Conservation (phyloP, 2,113 vertebrate genomes). For the Stomatorhinus ivindoensis region DNA sequence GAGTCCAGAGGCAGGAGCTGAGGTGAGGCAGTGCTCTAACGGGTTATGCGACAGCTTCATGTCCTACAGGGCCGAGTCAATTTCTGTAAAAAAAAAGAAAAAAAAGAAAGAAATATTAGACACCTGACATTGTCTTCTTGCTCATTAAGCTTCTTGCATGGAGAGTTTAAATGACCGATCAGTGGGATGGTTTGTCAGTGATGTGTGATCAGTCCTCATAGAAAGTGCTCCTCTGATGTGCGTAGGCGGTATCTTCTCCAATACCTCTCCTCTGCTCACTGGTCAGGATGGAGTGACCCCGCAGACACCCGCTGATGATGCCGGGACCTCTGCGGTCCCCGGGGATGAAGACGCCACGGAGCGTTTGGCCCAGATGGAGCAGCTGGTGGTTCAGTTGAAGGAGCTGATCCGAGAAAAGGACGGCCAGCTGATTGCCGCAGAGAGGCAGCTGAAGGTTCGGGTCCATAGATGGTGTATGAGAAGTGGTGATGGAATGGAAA, state of each 20-base stretch:
- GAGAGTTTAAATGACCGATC: background rate
- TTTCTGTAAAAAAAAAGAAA: background rate
- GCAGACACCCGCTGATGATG: conserved; percentile 41
- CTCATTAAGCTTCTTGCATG: background rate
- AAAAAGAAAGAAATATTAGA: background rate
- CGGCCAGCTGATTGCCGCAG: conserved; percentile 62
- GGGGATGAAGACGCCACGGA: conserved; percentile 60
- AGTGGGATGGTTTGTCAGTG: background rate
- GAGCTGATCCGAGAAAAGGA: conserved; percentile 80
- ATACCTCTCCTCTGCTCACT: background rate
- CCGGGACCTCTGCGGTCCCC: conserved; percentile 25
- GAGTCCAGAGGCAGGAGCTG: conserved; percentile 46
- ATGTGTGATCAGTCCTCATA: background rate
- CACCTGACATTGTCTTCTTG: background rate
- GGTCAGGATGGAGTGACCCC: conserved; percentile 53
- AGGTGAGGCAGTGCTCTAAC: conserved; percentile 41
- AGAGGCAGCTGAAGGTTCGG: conserved; percentile 67
- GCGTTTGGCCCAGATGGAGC: conserved; percentile 72
- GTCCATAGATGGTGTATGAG: background rate
- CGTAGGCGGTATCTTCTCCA: background rate
- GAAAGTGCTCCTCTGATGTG: background rate
- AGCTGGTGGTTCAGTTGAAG: conserved; percentile 79
- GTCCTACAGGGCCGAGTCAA: background rate
- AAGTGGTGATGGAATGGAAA: background rate
- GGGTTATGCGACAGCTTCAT: background rate